A percentile compares a stretch with the other conserved stretches of the same genome.
phyloP scores from a whole-genome alignment of 2,113 vertebrate species.

The Murina feae region DNA sequence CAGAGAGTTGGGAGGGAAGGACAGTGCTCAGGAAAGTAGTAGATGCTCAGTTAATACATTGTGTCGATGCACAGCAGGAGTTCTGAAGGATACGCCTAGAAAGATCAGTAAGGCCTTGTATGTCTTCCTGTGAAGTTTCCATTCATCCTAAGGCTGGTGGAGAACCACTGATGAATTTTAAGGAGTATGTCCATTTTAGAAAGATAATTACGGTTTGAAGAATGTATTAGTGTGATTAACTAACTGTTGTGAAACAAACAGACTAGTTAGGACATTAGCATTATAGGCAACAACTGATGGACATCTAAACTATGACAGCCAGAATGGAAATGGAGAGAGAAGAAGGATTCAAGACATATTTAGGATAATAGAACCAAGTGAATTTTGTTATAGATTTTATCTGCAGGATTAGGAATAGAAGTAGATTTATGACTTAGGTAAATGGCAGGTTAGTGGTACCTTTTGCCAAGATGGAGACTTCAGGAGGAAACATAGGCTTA shows the following conservation, averaged over 20 bases:
- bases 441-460: neutral
- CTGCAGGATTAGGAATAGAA: neutral
- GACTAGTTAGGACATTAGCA: neutral
- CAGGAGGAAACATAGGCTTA: neutral
- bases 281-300: neutral
- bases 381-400: constrained; percentile 4
- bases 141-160: neutral
- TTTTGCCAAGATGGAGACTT: neutral
- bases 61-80: neutral
- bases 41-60: neutral
- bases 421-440: neutral
- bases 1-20: neutral
- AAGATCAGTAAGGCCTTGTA: neutral
- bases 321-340: neutral
- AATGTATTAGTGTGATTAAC: neutral
- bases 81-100: neutral
- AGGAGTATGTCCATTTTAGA: constrained; percentile 27
- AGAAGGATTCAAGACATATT: neutral
- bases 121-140: neutral
- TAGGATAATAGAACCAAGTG: neutral
- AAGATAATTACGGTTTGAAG: constrained; percentile 16
- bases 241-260: neutral
- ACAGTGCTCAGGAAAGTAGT: neutral
- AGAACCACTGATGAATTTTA: constrained; percentile 24
- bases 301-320: neutral